These are phyloP conservation scores for Trididemnum clinides DNA, from an alignment of 23 tunicate species.

Conservation along the genomic window DNA sequence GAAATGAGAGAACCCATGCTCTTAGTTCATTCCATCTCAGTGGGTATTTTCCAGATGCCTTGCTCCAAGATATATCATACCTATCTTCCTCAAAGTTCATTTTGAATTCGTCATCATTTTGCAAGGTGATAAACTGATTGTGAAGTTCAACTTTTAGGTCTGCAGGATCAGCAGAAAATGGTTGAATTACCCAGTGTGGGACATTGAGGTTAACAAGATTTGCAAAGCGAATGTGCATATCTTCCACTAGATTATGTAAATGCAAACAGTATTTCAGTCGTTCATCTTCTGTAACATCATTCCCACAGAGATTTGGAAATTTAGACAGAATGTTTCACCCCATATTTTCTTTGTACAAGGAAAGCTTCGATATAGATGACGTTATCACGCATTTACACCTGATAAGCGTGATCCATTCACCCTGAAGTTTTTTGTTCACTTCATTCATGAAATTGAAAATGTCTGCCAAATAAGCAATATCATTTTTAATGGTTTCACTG, in stretches of 20 bases:
- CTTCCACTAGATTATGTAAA: background rate
- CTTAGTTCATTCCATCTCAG: slow-evolving; percentile 8
- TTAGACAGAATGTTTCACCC: background rate
- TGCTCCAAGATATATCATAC: slow-evolving; percentile 27
- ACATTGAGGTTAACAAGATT: slow-evolving; percentile 7
- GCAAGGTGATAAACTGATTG: too few species aligned
- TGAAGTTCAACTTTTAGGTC: slow-evolving; percentile 45
- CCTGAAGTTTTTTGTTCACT: too few species aligned
- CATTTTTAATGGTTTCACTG: slow-evolving; percentile 30
- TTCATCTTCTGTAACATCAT: slow-evolving; percentile 24
- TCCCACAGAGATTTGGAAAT: slow-evolving; percentile 32
- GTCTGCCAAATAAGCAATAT: slow-evolving; percentile 46
- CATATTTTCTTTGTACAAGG: slow-evolving; percentile 20
- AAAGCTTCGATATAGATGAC: slow-evolving; percentile 16
- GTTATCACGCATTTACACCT: slow-evolving; percentile 24
- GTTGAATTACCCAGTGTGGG: slow-evolving; percentile 35
- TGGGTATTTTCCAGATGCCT: slow-evolving; percentile 48
- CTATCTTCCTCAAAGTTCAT: slow-evolving; percentile 18
- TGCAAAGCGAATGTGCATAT: slow-evolving; percentile 21
- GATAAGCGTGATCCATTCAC: slow-evolving; percentile 51
- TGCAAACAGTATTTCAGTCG: background rate
- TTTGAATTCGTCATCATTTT: slow-evolving; percentile 46
- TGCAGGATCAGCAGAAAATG: slow-evolving; percentile 36
- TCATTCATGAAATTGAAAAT: slow-evolving; percentile 43
- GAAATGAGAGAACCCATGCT: slow-evolving; percentile 24